These are phyloP conservation scores for Brenthis hecate DNA, from an alignment of 2,888 invertebrate species.

Conservation along the genomic window DNA sequence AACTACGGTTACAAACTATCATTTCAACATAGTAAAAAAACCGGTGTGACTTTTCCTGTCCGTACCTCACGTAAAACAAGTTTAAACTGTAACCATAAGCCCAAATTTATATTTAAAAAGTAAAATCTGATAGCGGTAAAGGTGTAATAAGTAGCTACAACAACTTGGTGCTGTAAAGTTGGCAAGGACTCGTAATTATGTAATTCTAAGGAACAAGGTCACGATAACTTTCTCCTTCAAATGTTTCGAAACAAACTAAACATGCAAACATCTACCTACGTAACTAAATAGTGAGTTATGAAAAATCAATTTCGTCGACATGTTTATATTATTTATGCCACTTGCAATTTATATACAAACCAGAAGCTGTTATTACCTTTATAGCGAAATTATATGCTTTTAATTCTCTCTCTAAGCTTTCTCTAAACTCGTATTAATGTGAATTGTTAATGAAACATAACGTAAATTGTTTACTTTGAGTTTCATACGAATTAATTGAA, in stretches of 20 bases:
- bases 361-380: background rate
- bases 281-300: conserved; percentile 22
- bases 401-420: too few relatives aligned
- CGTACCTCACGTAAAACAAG: background rate
- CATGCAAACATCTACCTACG: conserved; percentile 42
- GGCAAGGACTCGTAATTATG: conserved; percentile 38
- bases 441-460: too few relatives aligned
- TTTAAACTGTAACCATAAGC: background rate
- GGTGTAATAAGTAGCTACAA: conserved; percentile 9
- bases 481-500: too few relatives aligned
- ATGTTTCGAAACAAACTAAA: conserved; percentile 36
- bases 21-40: conserved; percentile 15
- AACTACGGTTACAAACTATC: background rate
- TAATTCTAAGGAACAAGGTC: conserved; percentile 51
- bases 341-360: background rate
- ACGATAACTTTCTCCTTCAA: conserved; percentile 55
- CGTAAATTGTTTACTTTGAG: too few relatives aligned
- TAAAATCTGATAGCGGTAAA: conserved; percentile 12
- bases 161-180: conserved; percentile 28
- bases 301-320: conserved; percentile 27
- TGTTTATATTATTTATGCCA: conserved; percentile 20
- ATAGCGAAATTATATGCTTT: background rate
- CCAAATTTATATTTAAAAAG: background rate
- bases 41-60: background rate
- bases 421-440: background rate